These are phyloP conservation scores for Psittacula derbiana DNA, from an alignment of 2,797 vertebrate species.

Conservation along the genomic window DNA sequence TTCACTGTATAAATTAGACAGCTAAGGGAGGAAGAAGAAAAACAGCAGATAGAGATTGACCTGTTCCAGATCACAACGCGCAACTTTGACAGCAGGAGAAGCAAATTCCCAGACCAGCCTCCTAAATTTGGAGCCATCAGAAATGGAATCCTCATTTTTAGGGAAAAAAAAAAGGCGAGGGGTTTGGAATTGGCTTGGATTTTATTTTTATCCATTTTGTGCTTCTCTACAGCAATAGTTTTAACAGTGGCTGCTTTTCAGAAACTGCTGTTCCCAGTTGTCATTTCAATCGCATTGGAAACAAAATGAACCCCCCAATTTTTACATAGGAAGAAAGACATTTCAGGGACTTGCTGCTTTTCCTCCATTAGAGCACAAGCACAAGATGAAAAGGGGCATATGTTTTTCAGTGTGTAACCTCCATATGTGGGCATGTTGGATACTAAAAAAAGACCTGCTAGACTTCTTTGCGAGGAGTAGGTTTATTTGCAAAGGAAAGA, in stretches of 20 bases:
- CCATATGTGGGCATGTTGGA: not conserved
- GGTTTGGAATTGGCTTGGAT: not conserved
- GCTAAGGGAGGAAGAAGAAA: not conserved
- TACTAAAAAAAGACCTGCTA: not conserved
- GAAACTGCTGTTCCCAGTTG: not conserved
- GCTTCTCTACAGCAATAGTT: not conserved
- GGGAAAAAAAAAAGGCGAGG: not conserved
- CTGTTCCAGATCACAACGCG: not conserved
- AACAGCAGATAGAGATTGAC: not conserved
- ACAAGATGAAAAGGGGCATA: not conserved
- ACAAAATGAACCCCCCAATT: not conserved
- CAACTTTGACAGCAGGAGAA: not conserved
- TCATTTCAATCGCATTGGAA: not conserved
- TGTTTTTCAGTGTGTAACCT: not conserved
- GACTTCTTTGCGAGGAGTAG: not conserved
- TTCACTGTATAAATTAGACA: conserved; percentile 48
- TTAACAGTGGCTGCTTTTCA: not conserved
- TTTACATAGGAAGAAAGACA: not conserved
- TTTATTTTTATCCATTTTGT: not conserved
- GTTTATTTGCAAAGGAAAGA: not conserved
- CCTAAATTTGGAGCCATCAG: not conserved
- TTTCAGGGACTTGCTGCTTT: not conserved
- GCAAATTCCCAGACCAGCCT: not conserved
- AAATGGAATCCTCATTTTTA: not conserved
- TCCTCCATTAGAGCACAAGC: not conserved